A percentile compares a stretch with the other conserved stretches of the same genome.
Evolutionary conservation across 2,797 vertebrate genomes (phyloP).

Genomic region (Ceryle rudis): DNA sequence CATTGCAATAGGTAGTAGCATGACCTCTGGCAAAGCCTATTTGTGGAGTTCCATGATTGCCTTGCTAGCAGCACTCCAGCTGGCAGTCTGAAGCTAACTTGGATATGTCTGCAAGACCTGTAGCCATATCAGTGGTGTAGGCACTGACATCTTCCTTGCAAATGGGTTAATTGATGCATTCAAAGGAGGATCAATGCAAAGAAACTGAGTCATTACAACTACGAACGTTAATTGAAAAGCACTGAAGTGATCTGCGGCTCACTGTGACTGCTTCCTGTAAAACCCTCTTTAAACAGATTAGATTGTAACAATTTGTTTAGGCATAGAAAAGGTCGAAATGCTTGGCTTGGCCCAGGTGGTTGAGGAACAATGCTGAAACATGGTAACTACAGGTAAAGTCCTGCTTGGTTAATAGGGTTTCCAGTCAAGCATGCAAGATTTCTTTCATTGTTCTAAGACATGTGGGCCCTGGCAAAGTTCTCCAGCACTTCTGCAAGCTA

Average conservation of each 20-base stretch:
- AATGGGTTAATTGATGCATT: not conserved
- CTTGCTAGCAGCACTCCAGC: not conserved
- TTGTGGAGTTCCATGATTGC: not conserved
- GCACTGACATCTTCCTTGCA: not conserved
- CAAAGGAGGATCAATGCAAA: not conserved
- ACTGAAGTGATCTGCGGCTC: not conserved
- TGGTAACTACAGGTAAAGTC: not conserved
- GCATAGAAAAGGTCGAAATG: constrained; percentile 34
- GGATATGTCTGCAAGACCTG: not conserved
- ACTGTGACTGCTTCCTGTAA: not conserved
- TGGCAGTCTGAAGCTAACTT: not conserved
- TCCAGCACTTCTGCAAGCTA: not conserved
- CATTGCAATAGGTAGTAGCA: not conserved
- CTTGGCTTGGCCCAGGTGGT: constrained; percentile 59
- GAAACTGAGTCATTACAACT: not conserved
- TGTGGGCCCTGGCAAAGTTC: not conserved
- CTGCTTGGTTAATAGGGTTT: constrained; percentile 10
- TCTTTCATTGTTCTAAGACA: constrained; percentile 44
- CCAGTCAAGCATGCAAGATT: constrained; percentile 34
- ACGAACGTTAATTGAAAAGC: not conserved
- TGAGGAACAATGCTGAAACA: constrained; percentile 46
- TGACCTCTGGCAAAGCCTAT: not conserved
- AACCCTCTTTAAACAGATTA: not conserved
- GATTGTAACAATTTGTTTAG: not conserved
- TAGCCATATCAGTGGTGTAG: not conserved